A percentile compares a stretch with the other conserved stretches of the same genome.
phyloP scores from a whole-genome alignment of 2,113 vertebrate genomes.

The Ibidorhyncha struthersii region DNA sequence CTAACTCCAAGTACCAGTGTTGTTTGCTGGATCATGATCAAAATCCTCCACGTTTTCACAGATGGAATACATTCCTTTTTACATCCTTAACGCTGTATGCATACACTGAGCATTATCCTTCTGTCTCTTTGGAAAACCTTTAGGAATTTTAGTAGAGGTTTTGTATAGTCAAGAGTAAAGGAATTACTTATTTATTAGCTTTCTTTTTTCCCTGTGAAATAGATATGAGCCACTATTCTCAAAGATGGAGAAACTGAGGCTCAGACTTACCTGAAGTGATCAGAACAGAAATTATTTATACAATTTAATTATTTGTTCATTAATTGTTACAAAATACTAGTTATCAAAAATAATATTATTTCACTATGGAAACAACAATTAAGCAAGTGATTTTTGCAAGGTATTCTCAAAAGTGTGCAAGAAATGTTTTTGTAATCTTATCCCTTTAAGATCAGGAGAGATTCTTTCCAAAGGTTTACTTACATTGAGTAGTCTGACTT shows the following conservation, averaged over 20 bases:
- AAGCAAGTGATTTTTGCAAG: background rate
- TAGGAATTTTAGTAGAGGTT: background rate
- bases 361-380: background rate
- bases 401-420: background rate
- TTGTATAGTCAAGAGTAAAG: background rate
- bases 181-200: background rate
- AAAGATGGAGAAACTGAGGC: background rate
- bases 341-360: background rate
- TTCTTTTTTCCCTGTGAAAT: background rate
- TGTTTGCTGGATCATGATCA: background rate
- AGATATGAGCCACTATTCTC: background rate
- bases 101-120: background rate
- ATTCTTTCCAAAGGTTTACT: background rate
- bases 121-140: background rate
- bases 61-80: background rate
- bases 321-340: background rate
- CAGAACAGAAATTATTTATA: background rate
- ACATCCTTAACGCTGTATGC: background rate
- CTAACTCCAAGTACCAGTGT: background rate
- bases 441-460: background rate
- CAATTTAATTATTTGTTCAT: background rate
- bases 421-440: background rate
- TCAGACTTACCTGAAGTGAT: background rate
- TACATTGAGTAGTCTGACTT: background rate
- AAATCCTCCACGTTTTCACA: background rate